A percentile compares a stretch with the other conserved stretches of the same genome.
Evolutionary conservation across 1,140 invertebrate genomes (phyloP).

Genomic region (Drosophila murphyi): DNA sequence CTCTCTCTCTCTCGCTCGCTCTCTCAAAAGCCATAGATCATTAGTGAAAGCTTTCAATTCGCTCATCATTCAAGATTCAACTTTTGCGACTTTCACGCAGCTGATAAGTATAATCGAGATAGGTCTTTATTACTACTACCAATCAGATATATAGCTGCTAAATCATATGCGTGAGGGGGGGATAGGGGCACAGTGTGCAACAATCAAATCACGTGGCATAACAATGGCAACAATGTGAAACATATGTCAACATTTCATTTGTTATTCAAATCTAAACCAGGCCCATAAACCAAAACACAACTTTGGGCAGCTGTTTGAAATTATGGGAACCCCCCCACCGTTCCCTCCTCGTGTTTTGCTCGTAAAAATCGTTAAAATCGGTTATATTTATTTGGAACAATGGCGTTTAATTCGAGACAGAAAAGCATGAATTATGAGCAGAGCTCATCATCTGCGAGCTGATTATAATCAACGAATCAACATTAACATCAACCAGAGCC

Average conservation of each 20-base stretch:
- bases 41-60: constrained; percentile 37
- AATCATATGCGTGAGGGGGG: neutral
- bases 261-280: constrained; percentile 68
- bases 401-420: constrained; percentile 71
- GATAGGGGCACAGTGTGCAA: neutral
- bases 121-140: constrained; percentile 14
- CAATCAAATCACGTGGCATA: constrained; percentile 30
- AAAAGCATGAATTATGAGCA: constrained; percentile 67
- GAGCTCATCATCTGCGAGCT: constrained; percentile 44
- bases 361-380: constrained; percentile 52
- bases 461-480: constrained; percentile 45
- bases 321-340: neutral
- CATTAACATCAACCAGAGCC: constrained; percentile 1
- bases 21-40: constrained; percentile 21
- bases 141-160: neutral
- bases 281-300: constrained; percentile 66
- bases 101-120: constrained; percentile 12
- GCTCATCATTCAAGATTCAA: neutral
- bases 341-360: constrained; percentile 4
- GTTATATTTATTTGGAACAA: constrained; percentile 59
- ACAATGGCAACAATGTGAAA: constrained; percentile 71
- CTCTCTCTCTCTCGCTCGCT: neutral
- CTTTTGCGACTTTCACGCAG: constrained; percentile 26
- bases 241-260: constrained; percentile 80
- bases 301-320: constrained; percentile 55